These are phyloP conservation scores for Mesopsocus fuscifrons DNA, from an alignment of 2,888 invertebrate genomes.

Conservation along the genomic window DNA sequence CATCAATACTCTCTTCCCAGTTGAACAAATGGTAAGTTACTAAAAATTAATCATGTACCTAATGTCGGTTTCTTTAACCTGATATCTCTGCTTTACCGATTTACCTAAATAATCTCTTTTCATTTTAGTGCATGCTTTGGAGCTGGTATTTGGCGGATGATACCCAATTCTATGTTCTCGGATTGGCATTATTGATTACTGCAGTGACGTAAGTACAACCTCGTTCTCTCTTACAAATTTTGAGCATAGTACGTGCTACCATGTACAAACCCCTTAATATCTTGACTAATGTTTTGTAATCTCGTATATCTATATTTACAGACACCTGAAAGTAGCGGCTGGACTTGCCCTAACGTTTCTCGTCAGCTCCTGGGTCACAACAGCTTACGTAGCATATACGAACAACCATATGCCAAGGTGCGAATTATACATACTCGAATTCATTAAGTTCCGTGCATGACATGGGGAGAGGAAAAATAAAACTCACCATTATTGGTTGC, in stretches of 20 bases:
- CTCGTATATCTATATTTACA: no score
- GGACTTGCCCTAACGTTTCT: conserved; percentile 42
- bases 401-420: conserved; percentile 53
- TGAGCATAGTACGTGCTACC: no score
- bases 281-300: background rate
- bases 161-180: conserved; percentile 70
- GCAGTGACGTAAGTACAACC: conserved; percentile 36
- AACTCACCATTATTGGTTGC: no score
- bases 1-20: conserved; percentile 60
- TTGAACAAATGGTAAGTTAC: conserved; percentile 34
- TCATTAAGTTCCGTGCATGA: background rate
- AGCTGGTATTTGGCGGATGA: conserved; percentile 81
- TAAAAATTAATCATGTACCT: conserved; percentile 13
- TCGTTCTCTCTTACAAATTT: no score
- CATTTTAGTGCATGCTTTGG: conserved; percentile 69
- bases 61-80: conserved; percentile 12
- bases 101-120: conserved; percentile 11
- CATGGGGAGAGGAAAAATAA: no score
- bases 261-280: no score
- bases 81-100: conserved; percentile 7
- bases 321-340: conserved; percentile 59
- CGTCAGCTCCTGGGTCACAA: conserved; percentile 59
- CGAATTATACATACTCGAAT: conserved; percentile 11
- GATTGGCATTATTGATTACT: conserved; percentile 59
- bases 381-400: conserved; percentile 59